Evolutionary conservation across 2,113 vertebrate genomes (phyloP), one percentile per base, ranked within the genome.

Genomic region (Osmerus eperlanus): DNA sequence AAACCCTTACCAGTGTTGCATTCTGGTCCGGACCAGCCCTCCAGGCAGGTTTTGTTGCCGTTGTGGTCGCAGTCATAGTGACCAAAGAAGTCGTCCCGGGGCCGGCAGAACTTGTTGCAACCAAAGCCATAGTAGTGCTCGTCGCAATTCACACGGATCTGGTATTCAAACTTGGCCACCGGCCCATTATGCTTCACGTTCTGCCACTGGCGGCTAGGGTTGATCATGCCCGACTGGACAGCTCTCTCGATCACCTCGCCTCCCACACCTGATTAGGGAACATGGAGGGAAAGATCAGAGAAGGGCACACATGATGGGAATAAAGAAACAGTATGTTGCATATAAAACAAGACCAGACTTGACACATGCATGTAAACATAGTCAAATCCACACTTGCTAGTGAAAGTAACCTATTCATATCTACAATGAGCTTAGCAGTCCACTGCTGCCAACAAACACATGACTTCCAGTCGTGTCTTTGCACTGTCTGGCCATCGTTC

Each of bases 61-160:
- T 98, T 98, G 89, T 93, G 94, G 87, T 99, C 97, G 0, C 97
- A 99, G 14, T 93, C 96, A 67, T 98, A 96, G 82, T 99, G 97
- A 55, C 96, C 97, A 70, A 99, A 98, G 85, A 99, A 99, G 86
- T 98, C 97, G 1, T 98, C 95, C 68, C 97, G 87, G 0, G 97
- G 97, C 0, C 97, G 94, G 72, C 97, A 99, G 71, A 98, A 97
- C 87, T 98, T 98, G 89, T 99, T 99, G 92, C 97, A 99, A 78
- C 97, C 96, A 15, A 98, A 98, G 81, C 97, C 97, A 0, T 98
- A 99, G 86, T 99, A 98, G 80, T 99, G 94, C 7, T 99, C 97
- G 0, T 96, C 94, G 1, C 97, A 99, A 36, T 90, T 96, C 69
- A 99, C 97, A 0, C 97, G 93, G 84, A 99, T 97, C 74, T 97